These are phyloP conservation scores for Microcebus griseorufus DNA, from an alignment of 2,113 vertebrate species.

Conservation along the genomic window DNA sequence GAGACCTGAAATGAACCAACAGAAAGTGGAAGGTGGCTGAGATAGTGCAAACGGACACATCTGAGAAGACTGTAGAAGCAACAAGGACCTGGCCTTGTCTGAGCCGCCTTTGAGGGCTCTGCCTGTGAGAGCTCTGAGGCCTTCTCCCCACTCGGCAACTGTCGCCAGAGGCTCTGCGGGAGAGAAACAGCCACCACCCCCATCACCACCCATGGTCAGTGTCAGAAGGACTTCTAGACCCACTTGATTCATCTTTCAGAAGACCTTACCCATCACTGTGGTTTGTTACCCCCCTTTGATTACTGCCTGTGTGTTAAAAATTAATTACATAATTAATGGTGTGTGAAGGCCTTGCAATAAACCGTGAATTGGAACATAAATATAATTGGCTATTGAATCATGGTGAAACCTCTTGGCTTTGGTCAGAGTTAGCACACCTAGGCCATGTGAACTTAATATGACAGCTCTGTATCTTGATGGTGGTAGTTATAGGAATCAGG, in stretches of 20 bases:
- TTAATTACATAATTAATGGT: not conserved
- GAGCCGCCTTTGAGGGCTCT: not conserved
- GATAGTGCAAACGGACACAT: not conserved
- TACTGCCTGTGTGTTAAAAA: not conserved
- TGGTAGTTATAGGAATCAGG: not conserved
- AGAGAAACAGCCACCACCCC: not conserved
- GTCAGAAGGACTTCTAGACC: not conserved
- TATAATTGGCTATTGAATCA: not conserved
- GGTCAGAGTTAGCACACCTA: not conserved
- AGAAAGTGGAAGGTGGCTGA: not conserved
- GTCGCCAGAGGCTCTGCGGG: not conserved
- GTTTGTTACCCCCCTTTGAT: not conserved
- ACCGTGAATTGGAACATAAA: not conserved
- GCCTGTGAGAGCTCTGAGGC: not conserved
- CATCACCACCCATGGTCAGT: not conserved
- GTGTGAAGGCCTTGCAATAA: not conserved
- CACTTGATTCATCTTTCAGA: not conserved
- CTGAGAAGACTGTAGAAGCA: not conserved
- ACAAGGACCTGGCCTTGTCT: not conserved
- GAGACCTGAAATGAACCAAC: not conserved
- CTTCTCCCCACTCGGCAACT: not conserved
- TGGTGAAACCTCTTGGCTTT: not conserved
- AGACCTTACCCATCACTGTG: not conserved
- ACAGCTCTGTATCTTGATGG: constrained; percentile 27
- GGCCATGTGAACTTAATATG: not conserved